Base-by-base conservation (phyloP, 1,140 invertebrate genomes). In the Heliconius eleuchia region DNA sequence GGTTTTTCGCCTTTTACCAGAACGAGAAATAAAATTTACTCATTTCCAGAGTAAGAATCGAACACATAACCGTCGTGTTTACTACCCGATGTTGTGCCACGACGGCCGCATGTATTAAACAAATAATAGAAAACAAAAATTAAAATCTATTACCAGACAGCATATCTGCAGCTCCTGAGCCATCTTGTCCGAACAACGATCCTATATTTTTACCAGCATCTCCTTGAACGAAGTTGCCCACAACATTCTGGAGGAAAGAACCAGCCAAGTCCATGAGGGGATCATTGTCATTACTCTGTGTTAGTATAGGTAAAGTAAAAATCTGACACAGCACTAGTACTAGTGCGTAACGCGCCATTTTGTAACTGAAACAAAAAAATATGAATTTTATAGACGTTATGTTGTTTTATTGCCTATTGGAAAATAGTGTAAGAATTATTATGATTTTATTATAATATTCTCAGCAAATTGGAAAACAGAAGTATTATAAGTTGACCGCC, bases 261-360 rank as follows among this genome's bases (percentile, higher is more conserved):
- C 95, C 95, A 4, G 95, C 95, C 73, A 96, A 88, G 75, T 96
- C 95, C 76, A 95, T 76, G 42, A 96, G 87, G 2, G 96, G 95
- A 86, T 95, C 96, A n/a, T 94, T 92, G 57, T 91, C 92, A 55
- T 88, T 85, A 30, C 86, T 87, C 1, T 90, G 73, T 4, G 83
- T 81, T 6, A 85, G 82, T 5, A 88, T 84, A 2, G 90, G 88
- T 0, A 90, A 78, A 16, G 80, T 85, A 23, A 90, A 16, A 4
- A 89, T 74, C 73, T 90, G 89, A 71, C 87, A 88, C 1, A 87
- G 27, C 27, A 87, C 34, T 4, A 88, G 55, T 0, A 91, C 34
- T 23, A 92, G 73, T 5, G 87, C 30, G 60, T 89, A 52, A 13
- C 82, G 75, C 73, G 87, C 87, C 92, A 94, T 93, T 77, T 82